Conservation (phyloP, 2,113 vertebrate genomes). For the Tenebrosternarchus preto region DNA sequence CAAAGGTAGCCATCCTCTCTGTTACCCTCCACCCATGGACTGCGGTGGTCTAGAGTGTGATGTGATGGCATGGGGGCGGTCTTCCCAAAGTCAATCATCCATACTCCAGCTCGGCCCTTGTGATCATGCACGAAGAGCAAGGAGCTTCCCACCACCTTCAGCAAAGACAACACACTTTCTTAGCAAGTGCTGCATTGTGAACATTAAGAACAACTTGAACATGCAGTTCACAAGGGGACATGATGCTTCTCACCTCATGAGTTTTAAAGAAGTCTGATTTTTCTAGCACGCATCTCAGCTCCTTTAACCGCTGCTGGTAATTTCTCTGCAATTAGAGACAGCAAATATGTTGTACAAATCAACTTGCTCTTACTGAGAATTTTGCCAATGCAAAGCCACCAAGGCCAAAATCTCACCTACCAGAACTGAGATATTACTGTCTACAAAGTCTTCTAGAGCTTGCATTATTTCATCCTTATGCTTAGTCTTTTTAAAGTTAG, state of each 20-base stretch:
- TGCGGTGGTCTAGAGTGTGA: conserved; percentile 78
- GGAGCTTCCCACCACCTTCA: conserved; percentile 86
- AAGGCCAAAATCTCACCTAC: conserved; percentile 63
- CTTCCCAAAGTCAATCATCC: conserved; percentile 93
- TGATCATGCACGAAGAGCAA: conserved; percentile 84
- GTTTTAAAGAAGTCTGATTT: conserved; percentile 80
- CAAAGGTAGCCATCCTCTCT: conserved; percentile 85
- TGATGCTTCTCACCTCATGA: conserved; percentile 75
- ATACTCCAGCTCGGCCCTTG: conserved; percentile 77
- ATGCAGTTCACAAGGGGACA: not conserved
- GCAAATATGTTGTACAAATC: not conserved
- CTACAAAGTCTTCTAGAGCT: conserved; percentile 78
- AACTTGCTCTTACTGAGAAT: not conserved
- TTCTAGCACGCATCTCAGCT: conserved; percentile 75
- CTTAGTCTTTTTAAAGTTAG: conserved; percentile 86
- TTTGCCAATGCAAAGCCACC: not conserved
- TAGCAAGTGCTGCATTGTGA: not conserved
- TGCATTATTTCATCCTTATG: conserved; percentile 76
- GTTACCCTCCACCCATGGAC: conserved; percentile 84
- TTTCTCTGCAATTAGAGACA: conserved; percentile 63
- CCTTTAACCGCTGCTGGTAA: conserved; percentile 75
- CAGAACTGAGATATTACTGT: conserved; percentile 71
- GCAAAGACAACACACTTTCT: not conserved
- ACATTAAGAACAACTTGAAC: not conserved
- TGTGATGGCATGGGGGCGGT: conserved; percentile 70